Conservation (phyloP, 2,888 invertebrate species). For the Nebria brevicollis region DNA sequence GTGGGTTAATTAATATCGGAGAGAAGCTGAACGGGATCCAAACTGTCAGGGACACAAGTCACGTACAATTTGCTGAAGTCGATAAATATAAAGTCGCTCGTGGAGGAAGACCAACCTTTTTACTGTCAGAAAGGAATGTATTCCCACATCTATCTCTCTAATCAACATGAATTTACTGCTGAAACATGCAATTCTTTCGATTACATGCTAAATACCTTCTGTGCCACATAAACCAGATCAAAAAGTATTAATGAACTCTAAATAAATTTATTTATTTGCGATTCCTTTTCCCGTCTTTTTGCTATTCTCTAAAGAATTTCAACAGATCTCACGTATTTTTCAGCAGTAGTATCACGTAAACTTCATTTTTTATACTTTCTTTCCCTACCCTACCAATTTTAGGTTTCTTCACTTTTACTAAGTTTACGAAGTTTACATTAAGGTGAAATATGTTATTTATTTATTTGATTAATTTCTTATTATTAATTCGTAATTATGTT, state of each 20-base stretch:
- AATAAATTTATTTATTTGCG: not conserved
- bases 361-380: not conserved
- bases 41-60: constrained; percentile 32
- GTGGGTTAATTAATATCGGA: constrained; percentile 42
- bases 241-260: not conserved
- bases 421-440: not conserved
- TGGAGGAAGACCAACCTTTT: not conserved
- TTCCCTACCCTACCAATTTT: not conserved
- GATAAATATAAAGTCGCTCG: constrained; percentile 44
- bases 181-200: constrained; percentile 40
- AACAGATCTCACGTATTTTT: not conserved
- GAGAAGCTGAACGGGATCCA: constrained; percentile 8
- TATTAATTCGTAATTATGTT: not conserved
- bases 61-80: constrained; percentile 46
- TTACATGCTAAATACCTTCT: constrained; percentile 26
- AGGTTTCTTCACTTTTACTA: not conserved
- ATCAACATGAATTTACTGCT: constrained; percentile 47
- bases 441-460: not conserved
- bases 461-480: not conserved
- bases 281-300: not conserved
- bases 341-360: not conserved
- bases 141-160: constrained; percentile 39
- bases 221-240: not conserved
- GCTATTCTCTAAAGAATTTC: not conserved
- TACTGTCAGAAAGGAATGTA: constrained; percentile 27